These are phyloP conservation scores for Auanema sp. DNA, from an alignment of 2,888 invertebrate species.

Conservation along the genomic window DNA sequence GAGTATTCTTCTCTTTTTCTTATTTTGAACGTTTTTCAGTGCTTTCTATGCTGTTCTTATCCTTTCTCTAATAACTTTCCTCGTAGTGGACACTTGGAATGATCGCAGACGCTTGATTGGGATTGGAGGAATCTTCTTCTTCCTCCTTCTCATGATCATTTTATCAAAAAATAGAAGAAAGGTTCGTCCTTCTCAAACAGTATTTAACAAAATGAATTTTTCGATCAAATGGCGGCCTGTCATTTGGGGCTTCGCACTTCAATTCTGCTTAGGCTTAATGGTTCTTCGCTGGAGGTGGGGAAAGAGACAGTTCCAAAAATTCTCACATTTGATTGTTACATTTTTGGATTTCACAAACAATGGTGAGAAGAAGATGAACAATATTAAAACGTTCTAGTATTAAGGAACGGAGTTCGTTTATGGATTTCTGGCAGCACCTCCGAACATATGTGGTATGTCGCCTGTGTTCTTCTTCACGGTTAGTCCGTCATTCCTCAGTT, in stretches of 20 bases:
- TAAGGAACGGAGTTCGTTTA: slow-evolving; percentile 79
- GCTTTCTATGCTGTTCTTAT: slow-evolving; percentile 28
- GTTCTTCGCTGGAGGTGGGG: slow-evolving; percentile 71
- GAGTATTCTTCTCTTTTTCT: background rate
- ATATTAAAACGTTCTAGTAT: background rate
- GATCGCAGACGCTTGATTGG: slow-evolving; percentile 51
- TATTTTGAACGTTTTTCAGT: slow-evolving; percentile 21
- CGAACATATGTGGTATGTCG: slow-evolving; percentile 57
- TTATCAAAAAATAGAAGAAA: slow-evolving; percentile 46
- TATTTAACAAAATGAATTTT: background rate
- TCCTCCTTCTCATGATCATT: slow-evolving; percentile 52
- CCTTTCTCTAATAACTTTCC: slow-evolving; percentile 27
- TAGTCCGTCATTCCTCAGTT: background rate
- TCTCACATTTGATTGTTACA: slow-evolving; percentile 67
- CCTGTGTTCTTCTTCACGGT: slow-evolving; percentile 82
- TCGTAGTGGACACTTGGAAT: slow-evolving; percentile 29
- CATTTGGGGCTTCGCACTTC: slow-evolving; percentile 78
- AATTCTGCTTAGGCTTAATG: slow-evolving; percentile 81
- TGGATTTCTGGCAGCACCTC: slow-evolving; percentile 66
- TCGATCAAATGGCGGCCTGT: slow-evolving; percentile 76
- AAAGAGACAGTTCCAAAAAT: slow-evolving; percentile 32
- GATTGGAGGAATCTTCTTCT: slow-evolving; percentile 54
- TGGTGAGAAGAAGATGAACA: slow-evolving; percentile 67
- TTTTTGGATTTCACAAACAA: slow-evolving; percentile 80
- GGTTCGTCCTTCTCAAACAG: slow-evolving; percentile 21